Evolutionary conservation across 2,797 vertebrate species (phyloP), one percentile per base, ranked within the genome.

Genomic region (Chelon labrosus): DNA sequence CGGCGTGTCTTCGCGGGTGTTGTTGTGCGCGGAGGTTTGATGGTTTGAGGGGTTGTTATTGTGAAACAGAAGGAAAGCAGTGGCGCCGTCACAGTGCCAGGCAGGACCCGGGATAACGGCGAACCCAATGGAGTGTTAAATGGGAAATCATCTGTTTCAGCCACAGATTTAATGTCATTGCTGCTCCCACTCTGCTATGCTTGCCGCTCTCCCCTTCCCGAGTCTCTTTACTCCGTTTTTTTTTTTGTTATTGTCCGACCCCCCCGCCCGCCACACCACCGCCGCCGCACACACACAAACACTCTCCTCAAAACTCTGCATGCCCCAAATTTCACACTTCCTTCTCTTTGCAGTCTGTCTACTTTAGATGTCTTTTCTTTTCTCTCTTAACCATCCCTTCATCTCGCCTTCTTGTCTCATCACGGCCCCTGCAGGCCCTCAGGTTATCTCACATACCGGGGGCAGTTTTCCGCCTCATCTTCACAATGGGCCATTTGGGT

Each of bases 101-200:
- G 84, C 82, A 89, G 82, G 77, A 88, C 90, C 91, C 82, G 70
- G 83, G 91, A 93, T 92, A 95, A 91, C 89, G 91, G 80, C 82
- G 93, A 95, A 87, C 86, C 95, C 95, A 97, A 96, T 96, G 94
- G 88, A 94, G 93, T 96, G 96, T 95, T 96, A 96, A 97, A 96
- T 95, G 93, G 90, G 91, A 97, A 96, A 95, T 96, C 82, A 94
- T 95, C 93, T 95, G 93, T 95, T 97, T 94, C 92, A 94, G 89
- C 92, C 94, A 87, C 94, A 92, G 92, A 89, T 95, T 94, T 93
- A 92, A 94, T 90, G 94, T 92, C 90, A 94, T 95, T 93, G 92
- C 84, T 88, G 92, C 89, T 86, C 91, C 91, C 90, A 74, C 87
- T 84, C 68, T 73, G 76, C 67, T 71, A 49, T 54, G 41, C 70